These are phyloP conservation scores for Hirtodrosophila duncani DNA, from an alignment of 2,888 invertebrate genomes.

Conservation along the genomic window DNA sequence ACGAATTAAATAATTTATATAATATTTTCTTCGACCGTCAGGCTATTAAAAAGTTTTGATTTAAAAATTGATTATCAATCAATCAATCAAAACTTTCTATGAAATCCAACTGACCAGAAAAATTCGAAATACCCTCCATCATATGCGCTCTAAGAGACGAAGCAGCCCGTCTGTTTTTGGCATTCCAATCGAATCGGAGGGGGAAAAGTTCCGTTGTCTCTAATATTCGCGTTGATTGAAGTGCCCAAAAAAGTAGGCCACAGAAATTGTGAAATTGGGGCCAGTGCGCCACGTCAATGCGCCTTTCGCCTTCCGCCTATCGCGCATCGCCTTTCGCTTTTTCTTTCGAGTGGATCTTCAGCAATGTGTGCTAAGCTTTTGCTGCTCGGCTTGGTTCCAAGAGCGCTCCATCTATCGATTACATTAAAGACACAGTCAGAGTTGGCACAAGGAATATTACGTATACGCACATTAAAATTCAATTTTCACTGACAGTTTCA, in stretches of 20 bases:
- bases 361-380: conserved; percentile 49
- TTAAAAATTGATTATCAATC: too few relatives aligned
- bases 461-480: conserved; percentile 58
- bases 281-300: too few relatives aligned
- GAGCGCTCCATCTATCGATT: conserved; percentile 58
- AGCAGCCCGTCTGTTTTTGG: conserved; percentile 1
- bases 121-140: too few relatives aligned
- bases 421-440: conserved; percentile 32
- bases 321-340: conserved; percentile 11
- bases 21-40: too few relatives aligned
- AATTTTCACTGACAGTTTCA: conserved; percentile 59
- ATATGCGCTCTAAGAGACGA: too few relatives aligned
- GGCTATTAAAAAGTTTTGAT: too few relatives aligned
- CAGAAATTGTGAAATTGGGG: conserved; percentile 23
- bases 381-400: too few relatives aligned
- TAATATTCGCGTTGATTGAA: conserved; percentile 36
- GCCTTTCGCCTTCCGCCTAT: not conserved
- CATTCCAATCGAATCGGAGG: too few relatives aligned
- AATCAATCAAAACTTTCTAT: too few relatives aligned
- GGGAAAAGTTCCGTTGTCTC: conserved; percentile 1
- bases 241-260: conserved; percentile 43
- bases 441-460: conserved; percentile 23
- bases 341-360: not conserved
- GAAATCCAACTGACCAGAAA: too few relatives aligned
- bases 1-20: too few relatives aligned